Percentiles rank a stretch among this genome's conserved stretches.
Conservation (phyloP, 2,888 invertebrate genomes). For the Volucella inflata region DNA sequence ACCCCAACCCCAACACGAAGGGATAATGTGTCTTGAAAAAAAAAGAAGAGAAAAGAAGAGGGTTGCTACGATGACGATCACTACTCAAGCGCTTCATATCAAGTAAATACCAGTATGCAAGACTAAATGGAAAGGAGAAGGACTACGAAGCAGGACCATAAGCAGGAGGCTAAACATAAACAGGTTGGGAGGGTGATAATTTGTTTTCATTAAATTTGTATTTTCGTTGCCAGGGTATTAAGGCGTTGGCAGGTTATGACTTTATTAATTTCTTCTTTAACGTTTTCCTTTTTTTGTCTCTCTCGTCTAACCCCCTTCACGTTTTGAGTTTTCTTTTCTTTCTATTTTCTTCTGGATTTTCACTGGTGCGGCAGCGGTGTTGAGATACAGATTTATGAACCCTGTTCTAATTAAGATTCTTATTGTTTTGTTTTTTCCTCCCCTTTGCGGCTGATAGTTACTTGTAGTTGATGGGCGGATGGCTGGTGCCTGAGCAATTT, state of each 20-base stretch:
- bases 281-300: slow-evolving; percentile 40
- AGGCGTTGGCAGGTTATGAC: slow-evolving; percentile 78
- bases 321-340: background rate
- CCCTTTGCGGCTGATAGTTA: slow-evolving; percentile 16
- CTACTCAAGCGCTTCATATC: slow-evolving; percentile 46
- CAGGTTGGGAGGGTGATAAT: slow-evolving; percentile 74
- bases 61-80: slow-evolving; percentile 66
- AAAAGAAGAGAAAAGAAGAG: slow-evolving; percentile 36
- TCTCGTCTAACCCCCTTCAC: background rate
- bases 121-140: slow-evolving; percentile 30
- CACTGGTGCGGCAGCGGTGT: background rate
- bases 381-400: slow-evolving; percentile 71
- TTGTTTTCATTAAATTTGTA: slow-evolving; percentile 76
- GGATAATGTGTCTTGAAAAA: slow-evolving; percentile 32
- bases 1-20: slow-evolving; percentile 17
- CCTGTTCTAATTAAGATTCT: slow-evolving; percentile 74
- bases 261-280: slow-evolving; percentile 77
- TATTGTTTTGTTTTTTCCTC: slow-evolving; percentile 43
- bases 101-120: slow-evolving; percentile 67
- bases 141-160: slow-evolving; percentile 35
- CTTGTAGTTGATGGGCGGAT: slow-evolving; percentile 22
- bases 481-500: slow-evolving; percentile 27
- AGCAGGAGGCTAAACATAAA: slow-evolving; percentile 10
- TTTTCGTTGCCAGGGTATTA: slow-evolving; percentile 76
- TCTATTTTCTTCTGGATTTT: background rate